Evolutionary conservation across 2,113 vertebrate species (phyloP).

Genomic region (Phocoena phocoena): DNA sequence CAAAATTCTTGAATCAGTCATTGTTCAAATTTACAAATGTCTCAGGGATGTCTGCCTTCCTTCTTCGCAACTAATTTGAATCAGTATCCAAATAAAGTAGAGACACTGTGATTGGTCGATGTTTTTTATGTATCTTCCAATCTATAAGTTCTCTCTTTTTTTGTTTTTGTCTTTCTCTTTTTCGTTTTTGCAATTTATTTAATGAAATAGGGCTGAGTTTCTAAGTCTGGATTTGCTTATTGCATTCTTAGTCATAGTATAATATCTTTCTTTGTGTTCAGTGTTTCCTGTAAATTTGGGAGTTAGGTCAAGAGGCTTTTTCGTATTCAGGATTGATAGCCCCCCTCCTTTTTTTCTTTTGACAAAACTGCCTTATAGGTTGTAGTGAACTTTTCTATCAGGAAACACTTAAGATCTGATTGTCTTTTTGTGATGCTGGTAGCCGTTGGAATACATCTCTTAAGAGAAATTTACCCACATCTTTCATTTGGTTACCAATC

Average conservation of each 20-base stretch:
- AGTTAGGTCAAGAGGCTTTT: background rate
- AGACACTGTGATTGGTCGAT: background rate
- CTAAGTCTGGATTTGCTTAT: constrained; percentile 1
- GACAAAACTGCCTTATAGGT: background rate
- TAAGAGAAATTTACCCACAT: background rate
- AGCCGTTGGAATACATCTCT: background rate
- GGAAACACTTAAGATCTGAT: background rate
- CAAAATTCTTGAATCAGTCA: background rate
- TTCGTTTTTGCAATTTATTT: background rate
- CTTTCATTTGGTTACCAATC: background rate
- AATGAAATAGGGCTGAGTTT: background rate
- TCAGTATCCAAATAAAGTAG: constrained; percentile 14
- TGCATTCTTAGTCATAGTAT: background rate
- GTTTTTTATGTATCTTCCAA: background rate
- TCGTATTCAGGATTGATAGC: background rate
- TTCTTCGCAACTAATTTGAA: background rate
- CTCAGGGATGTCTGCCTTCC: background rate
- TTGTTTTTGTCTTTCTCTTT: background rate
- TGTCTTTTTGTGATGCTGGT: background rate
- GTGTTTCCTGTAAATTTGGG: constrained; percentile 19
- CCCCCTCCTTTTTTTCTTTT: background rate
- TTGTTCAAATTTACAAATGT: constrained; percentile 27
- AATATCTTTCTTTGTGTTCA: background rate
- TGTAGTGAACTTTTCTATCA: background rate
- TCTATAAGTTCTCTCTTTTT: background rate